Base-by-base conservation (phyloP, 2,113 vertebrate genomes). In the Hippolais icterina region DNA sequence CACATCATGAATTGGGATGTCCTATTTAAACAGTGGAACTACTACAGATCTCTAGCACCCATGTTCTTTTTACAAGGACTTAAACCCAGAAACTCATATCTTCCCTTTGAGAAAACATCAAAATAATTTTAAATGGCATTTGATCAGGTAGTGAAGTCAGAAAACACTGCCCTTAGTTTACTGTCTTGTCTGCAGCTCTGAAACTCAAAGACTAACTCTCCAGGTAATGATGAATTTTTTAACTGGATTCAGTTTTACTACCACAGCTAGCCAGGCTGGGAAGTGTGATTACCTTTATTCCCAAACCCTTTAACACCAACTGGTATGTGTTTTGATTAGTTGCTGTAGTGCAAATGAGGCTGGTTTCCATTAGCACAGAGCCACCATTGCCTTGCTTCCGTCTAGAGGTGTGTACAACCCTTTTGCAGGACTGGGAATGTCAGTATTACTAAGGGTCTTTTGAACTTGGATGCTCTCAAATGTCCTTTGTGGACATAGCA, bases 71-170 rank as follows among this genome's bases (percentile, higher is more conserved):
- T 33, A 53, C 21, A 87, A 70, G 66, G 27, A 53, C 7, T n/a
- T 72, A 90, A 94, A 94, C 20, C 46, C 2, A 14, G 25, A 59
- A 75, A 56, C 5, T 68, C 37, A 27, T 4, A 7, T 44, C 57
- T 85, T 89, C 41, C 68, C 53, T 57, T 91, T 94, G 64, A 82
- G 64, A 95, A 85, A 63, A 83, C 12, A 39, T 66, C 74, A 86
- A 35, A 59, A 39, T 10, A 74, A 75, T 69, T 92, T 86, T 79
- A 75, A 94, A 54, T 54, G 64, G 16, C 49, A 44, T 54, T 86
- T 87, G 54, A 84, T 46, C 35, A 68, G 53, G 68, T 64, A 64
- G 56, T n/a, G 28, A 92, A 94, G 88, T 50, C 47, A 79, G 59
- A 71, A 82, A 82, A 42, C 60, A 39, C n/a, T 25, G 20, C 52